Conservation (phyloP, 2,113 vertebrate genomes). For the Perca schrenkii region DNA sequence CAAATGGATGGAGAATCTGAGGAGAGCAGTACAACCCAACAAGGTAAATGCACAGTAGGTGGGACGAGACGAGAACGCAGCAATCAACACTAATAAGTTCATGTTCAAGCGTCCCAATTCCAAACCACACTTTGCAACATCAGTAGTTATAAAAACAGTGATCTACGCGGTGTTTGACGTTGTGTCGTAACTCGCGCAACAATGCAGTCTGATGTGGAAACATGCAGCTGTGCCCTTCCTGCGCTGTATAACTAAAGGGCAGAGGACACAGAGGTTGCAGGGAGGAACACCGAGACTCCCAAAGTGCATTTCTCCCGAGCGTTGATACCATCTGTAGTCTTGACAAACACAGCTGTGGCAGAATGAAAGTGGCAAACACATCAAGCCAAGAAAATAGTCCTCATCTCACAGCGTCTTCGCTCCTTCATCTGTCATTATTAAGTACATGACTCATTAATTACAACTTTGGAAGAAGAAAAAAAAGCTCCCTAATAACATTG, state of each 20-base stretch:
- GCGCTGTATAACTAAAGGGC: not conserved
- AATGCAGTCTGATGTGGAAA: not conserved
- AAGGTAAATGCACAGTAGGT: conserved; percentile 85
- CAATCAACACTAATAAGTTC: conserved; percentile 34
- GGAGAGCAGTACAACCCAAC: conserved; percentile 97
- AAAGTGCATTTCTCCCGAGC: conserved; percentile 19
- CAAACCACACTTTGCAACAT: conserved; percentile 25
- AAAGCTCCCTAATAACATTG: conserved; percentile 1
- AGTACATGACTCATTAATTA: conserved; percentile 70
- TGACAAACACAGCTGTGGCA: conserved; percentile 52
- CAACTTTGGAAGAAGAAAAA: conserved; percentile 8
- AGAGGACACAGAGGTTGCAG: conserved; percentile 26
- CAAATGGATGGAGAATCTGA: conserved; percentile 99
- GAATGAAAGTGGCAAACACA: conserved; percentile 17
- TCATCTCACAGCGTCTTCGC: conserved; percentile 35
- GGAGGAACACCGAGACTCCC: not conserved
- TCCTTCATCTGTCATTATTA: conserved; percentile 66
- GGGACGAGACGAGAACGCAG: conserved; percentile 12
- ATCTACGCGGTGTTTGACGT: conserved; percentile 2
- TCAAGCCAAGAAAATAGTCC: conserved; percentile 47
- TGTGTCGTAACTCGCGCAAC: not conserved
- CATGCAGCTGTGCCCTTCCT: conserved; percentile 1
- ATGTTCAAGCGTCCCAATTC: conserved; percentile 26
- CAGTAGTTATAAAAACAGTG: conserved; percentile 4
- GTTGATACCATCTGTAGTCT: conserved; percentile 37